These are phyloP conservation scores for Sylvia borin DNA, from an alignment of 2,797 vertebrate genomes.

Conservation along the genomic window DNA sequence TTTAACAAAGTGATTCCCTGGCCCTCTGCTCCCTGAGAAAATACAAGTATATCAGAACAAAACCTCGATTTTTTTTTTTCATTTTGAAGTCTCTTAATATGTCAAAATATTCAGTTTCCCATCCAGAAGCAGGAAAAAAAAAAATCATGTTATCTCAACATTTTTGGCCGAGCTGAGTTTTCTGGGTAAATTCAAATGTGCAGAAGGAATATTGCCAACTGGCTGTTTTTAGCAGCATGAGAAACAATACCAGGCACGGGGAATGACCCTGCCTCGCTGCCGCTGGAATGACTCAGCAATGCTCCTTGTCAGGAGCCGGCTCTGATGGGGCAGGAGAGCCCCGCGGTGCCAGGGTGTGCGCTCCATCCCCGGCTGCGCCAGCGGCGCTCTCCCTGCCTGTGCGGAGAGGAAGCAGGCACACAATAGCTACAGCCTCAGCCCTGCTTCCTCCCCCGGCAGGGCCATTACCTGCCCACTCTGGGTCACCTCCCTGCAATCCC, in stretches of 20 bases:
- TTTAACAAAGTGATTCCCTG: not conserved
- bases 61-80: not conserved
- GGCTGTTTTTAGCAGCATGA: conserved; percentile 7
- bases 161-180: not conserved
- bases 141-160: not conserved
- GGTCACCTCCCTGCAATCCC: not conserved
- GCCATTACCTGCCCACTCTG: conserved; percentile 9
- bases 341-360: not conserved
- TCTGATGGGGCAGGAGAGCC: not conserved
- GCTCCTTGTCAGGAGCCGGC: not conserved
- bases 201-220: not conserved
- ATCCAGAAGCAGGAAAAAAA: not conserved
- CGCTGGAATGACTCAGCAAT: not conserved
- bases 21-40: not conserved
- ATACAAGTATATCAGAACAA: not conserved
- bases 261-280: not conserved
- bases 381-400: not conserved
- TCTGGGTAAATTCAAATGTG: not conserved
- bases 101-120: not conserved
- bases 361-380: not conserved
- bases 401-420: conserved; percentile 19
- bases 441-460: conserved; percentile 30
- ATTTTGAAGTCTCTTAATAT: not conserved
- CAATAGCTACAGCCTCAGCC: conserved; percentile 48
- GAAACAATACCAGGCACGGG: not conserved